These are phyloP conservation scores for Mus spretus DNA, from an alignment of 2,797 vertebrate species.

Conservation along the genomic window DNA sequence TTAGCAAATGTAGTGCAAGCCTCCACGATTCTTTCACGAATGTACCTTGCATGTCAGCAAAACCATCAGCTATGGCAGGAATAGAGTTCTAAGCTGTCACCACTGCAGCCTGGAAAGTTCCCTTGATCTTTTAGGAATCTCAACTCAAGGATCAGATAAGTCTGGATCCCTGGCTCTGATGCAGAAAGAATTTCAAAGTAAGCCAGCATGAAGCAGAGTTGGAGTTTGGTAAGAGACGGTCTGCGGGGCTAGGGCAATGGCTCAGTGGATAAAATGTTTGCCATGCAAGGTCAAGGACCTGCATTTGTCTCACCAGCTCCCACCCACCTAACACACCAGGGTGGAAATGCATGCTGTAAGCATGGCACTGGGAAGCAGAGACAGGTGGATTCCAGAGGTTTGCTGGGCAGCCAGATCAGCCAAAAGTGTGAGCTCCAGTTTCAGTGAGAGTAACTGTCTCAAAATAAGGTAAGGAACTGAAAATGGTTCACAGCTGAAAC, in stretches of 20 bases:
- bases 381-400: neutral
- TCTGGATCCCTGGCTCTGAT: neutral
- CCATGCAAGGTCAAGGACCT: neutral
- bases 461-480: neutral
- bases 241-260: neutral
- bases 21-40: neutral
- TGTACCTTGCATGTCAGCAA: neutral
- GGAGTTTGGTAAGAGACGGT: neutral
- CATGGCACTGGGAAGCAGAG: neutral
- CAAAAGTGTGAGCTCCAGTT: neutral
- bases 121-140: slow-evolving; percentile 14
- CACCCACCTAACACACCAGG: neutral
- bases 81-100: neutral
- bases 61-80: neutral
- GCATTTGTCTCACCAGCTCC: too few relatives aligned
- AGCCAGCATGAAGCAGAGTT: neutral
- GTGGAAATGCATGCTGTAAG: neutral
- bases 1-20: neutral
- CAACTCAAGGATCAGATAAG: neutral
- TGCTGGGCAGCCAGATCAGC: neutral
- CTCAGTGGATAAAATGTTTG: neutral
- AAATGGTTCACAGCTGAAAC: neutral
- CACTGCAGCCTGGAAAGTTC: neutral
- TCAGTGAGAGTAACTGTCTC: neutral
- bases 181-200: neutral